Percentiles rank a stretch among this genome's conserved stretches.
These are phyloP conservation scores for Dicentrarchus labrax DNA, from an alignment of 2,113 vertebrate genomes.

Conservation along the genomic window DNA sequence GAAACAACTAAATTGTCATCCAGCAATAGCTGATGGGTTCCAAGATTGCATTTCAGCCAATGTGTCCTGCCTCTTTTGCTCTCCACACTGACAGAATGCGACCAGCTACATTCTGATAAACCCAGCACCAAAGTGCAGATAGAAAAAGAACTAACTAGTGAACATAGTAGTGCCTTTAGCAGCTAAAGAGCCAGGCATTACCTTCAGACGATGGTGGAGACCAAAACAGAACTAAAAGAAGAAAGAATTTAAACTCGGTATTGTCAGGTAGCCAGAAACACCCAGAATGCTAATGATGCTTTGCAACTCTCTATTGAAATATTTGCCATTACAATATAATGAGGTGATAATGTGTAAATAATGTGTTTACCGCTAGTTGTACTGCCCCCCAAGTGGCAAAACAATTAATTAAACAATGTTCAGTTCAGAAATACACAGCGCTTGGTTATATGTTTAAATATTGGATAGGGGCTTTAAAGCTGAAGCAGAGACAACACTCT, in stretches of 20 bases:
- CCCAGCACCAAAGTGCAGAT: background rate
- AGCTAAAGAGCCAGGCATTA: background rate
- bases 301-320: background rate
- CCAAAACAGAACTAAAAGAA: constrained; percentile 1
- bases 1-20: too few species aligned
- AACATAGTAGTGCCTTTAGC: background rate
- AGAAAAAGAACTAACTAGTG: background rate
- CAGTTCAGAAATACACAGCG: background rate
- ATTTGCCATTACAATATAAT: background rate
- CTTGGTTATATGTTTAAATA: background rate
- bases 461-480: background rate
- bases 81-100: too few species aligned
- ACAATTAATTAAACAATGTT: too few species aligned
- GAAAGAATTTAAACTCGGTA: background rate
- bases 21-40: too few species aligned
- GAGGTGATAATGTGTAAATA: background rate
- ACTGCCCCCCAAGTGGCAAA: background rate
- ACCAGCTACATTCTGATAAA: too few species aligned
- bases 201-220: background rate
- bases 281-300: background rate
- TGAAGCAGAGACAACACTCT: background rate
- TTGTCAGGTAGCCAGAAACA: background rate
- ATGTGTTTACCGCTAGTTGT: background rate
- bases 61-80: too few species aligned
- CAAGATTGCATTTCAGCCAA: too few species aligned